Conservation (phyloP, 2,797 vertebrate genomes). For the Silurus aristotelis region DNA sequence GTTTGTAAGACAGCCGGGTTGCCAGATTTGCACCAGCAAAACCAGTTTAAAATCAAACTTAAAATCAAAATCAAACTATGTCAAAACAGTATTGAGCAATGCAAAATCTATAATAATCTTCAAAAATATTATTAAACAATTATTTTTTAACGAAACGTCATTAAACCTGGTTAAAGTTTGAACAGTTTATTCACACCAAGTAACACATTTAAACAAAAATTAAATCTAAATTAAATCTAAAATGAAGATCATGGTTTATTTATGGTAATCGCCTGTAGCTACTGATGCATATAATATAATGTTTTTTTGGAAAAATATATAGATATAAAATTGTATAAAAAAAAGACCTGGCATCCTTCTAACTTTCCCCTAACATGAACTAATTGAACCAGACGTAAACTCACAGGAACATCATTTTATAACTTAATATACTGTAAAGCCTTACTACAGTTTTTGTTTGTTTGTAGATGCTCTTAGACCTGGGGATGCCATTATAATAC, state of each 20-base stretch:
- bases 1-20: constrained; percentile 5
- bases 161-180: not conserved
- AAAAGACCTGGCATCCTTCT: not conserved
- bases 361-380: not conserved
- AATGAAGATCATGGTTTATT: no score
- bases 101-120: not conserved
- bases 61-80: not conserved
- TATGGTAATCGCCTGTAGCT: not conserved
- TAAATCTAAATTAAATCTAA: no score
- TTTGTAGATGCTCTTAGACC: not conserved
- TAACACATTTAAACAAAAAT: not conserved
- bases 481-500: no score
- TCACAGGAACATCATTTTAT: not conserved
- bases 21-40: not conserved
- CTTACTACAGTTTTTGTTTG: not conserved
- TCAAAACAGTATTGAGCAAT: not conserved
- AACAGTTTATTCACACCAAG: not conserved
- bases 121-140: not conserved
- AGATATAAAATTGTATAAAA: not conserved
- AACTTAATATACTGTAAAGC: not conserved
- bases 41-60: no score
- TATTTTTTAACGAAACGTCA: not conserved
- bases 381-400: not conserved
- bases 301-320: not conserved
- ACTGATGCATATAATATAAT: not conserved